Percentiles rank a stretch among this genome's conserved stretches.
Conservation (phyloP, 2,113 vertebrate genomes). For the Rhynchomys soricoides region DNA sequence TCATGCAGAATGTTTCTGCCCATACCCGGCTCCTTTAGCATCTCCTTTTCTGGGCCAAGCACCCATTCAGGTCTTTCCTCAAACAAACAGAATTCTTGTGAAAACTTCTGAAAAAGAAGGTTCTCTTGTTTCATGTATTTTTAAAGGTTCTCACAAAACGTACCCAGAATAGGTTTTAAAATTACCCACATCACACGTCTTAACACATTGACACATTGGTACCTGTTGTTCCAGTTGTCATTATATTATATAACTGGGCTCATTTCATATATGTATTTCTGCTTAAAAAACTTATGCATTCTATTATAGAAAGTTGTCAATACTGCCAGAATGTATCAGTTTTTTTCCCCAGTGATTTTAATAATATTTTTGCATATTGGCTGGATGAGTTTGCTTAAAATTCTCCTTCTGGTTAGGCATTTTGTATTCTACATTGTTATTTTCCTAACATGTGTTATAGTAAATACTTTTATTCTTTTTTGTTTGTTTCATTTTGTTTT, state of each 20-base stretch:
- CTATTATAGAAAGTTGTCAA: neutral
- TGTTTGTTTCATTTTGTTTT: neutral
- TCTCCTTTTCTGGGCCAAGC: conserved; percentile 25
- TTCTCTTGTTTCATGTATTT: neutral
- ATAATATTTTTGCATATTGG: conserved; percentile 9
- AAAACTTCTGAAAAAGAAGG: conserved; percentile 40
- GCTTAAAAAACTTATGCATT: neutral
- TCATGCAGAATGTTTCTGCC: neutral
- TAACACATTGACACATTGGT: neutral
- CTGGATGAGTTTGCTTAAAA: conserved; percentile 9
- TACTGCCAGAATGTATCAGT: conserved; percentile 29
- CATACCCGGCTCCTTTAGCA: neutral
- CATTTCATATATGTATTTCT: neutral
- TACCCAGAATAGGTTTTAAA: conserved; percentile 11
- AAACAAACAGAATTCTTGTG: conserved; percentile 32
- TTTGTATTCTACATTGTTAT: conserved; percentile 26
- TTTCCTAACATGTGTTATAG: conserved; percentile 17
- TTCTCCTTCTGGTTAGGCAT: neutral
- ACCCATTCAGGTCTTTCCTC: neutral
- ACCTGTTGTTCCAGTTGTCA: neutral
- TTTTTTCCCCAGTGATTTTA: neutral
- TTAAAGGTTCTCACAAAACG: conserved; percentile 18
- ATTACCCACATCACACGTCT: neutral
- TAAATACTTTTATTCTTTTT: neutral
- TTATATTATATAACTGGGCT: conserved; percentile 10